Conservation (phyloP, 1,140 invertebrate species). For the Zaprionus gabonicus region DNA sequence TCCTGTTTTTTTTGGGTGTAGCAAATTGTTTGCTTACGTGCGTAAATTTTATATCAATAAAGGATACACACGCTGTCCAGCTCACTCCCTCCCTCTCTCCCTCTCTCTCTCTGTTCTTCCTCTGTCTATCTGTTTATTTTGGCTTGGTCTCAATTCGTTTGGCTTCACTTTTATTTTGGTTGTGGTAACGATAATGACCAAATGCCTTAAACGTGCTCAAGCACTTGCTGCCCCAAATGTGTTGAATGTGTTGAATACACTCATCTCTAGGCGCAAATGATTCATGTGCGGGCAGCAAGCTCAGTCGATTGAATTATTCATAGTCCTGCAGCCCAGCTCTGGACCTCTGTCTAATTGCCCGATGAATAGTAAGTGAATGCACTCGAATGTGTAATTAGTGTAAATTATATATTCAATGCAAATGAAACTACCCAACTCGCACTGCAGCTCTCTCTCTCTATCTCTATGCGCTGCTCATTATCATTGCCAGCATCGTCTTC, state of each 20-base stretch:
- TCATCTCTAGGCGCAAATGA: background rate
- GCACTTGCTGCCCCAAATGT: background rate
- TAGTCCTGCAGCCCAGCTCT: background rate
- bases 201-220: conserved; percentile 18
- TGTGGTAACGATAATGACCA: conserved; percentile 10
- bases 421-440: background rate
- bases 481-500: background rate
- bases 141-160: conserved; percentile 11
- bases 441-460: background rate
- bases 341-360: background rate
- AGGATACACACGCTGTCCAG: conserved; percentile 5
- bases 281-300: background rate
- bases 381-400: conserved; percentile 36
- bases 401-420: conserved; percentile 20
- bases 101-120: no score
- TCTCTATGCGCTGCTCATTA: background rate
- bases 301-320: conserved; percentile 11
- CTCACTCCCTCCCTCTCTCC: background rate
- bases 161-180: conserved; percentile 1
- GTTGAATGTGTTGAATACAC: background rate
- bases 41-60: conserved; percentile 56
- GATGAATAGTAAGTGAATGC: conserved; percentile 17
- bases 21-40: conserved; percentile 56
- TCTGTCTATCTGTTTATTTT: conserved; percentile 5
- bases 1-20: conserved; percentile 4